Percentiles rank a stretch among this genome's conserved stretches.
Evolutionary conservation across 2,113 vertebrate genomes (phyloP).

Genomic region (Indri indri): DNA sequence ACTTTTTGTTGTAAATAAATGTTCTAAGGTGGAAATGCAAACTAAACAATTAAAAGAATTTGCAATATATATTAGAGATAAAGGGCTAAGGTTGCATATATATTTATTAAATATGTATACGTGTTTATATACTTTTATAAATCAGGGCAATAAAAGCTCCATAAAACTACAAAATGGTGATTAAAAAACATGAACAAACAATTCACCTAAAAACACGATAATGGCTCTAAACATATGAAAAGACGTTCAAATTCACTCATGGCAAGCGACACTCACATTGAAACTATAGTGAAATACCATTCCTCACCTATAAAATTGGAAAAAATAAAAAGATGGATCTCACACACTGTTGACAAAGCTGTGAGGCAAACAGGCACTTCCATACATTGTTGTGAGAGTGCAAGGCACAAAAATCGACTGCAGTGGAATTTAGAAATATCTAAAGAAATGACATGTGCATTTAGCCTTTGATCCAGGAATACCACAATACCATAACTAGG

Average conservation of each 20-base stretch:
- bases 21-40: neutral
- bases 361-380: neutral
- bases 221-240: neutral
- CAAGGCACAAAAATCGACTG: neutral
- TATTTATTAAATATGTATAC: neutral
- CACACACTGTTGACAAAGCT: neutral
- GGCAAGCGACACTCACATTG: neutral
- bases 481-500: neutral
- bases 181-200: neutral
- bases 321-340: neutral
- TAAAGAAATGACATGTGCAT: neutral
- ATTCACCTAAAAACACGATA: neutral
- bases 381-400: neutral
- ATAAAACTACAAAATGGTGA: too few species aligned
- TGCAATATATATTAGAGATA: neutral
- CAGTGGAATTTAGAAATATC: neutral
- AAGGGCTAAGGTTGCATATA: neutral
- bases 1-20: neutral
- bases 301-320: neutral
- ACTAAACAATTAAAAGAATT: neutral
- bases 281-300: neutral
- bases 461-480: neutral
- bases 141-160: neutral
- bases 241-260: neutral
- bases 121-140: neutral